Evolutionary conservation across 2,797 vertebrate species (phyloP).

Genomic region (Sebastes itinus): DNA sequence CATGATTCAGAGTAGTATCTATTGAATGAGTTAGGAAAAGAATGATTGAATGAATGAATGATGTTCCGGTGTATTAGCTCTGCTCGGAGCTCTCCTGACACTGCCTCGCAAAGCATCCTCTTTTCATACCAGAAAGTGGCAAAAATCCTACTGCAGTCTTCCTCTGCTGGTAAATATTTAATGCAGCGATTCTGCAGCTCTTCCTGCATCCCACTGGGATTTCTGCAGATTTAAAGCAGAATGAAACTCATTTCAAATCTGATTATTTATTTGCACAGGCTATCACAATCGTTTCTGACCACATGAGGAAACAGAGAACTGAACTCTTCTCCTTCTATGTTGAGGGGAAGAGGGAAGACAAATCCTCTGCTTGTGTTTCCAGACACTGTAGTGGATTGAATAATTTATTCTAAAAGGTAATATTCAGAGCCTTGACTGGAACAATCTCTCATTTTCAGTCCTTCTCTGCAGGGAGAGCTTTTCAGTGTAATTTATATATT

Average conservation of each 20-base stretch:
- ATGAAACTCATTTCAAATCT: not conserved
- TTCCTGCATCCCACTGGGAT: constrained; percentile 7
- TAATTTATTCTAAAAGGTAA: constrained; percentile 22
- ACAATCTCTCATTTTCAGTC: constrained; percentile 11
- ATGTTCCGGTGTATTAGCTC: not conserved
- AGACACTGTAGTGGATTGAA: constrained; percentile 6
- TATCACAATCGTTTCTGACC: not conserved
- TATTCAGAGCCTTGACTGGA: not conserved
- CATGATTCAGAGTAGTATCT: not conserved
- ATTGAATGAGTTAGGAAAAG: not conserved
- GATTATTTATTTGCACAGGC: not conserved
- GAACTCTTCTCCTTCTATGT: not conserved
- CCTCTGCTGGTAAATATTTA: constrained; percentile 59
- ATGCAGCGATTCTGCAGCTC: constrained; percentile 35
- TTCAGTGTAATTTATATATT: constrained; percentile 3
- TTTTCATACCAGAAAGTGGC: constrained; percentile 23
- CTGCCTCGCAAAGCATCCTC: not conserved
- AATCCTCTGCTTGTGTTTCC: constrained; percentile 23
- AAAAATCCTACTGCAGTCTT: constrained; percentile 36
- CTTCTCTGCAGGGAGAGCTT: not conserved
- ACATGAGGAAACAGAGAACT: not conserved
- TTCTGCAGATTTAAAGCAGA: constrained; percentile 25
- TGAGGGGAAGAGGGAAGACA: not conserved
- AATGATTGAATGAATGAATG: constrained; percentile 8
- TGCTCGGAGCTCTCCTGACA: not conserved